phyloP scores from a whole-genome alignment of 2,113 vertebrate genomes.

The Hippoglossus stenolepis region DNA sequence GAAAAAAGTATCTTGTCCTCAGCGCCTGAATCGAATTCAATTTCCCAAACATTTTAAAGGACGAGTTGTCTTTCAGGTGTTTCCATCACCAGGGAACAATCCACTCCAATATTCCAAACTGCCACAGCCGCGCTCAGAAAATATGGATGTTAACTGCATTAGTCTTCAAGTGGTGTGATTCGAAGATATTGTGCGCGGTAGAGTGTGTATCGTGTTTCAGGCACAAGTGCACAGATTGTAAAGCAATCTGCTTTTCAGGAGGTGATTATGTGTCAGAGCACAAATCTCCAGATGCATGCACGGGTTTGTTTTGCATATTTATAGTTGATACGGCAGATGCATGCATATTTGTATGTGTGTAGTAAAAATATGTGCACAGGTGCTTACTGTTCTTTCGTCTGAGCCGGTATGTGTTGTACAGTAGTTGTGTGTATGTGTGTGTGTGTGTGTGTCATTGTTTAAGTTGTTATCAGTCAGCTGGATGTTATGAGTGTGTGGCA shows the following conservation, averaged over 20 bases:
- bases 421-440: neutral
- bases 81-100: neutral
- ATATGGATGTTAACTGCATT: constrained; percentile 53
- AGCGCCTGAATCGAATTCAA: neutral
- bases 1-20: constrained; percentile 18
- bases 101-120: constrained; percentile 31
- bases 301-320: neutral
- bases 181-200: constrained; percentile 10
- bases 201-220: constrained; percentile 4
- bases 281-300: constrained; percentile 8
- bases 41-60: neutral
- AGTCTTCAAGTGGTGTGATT: constrained; percentile 40
- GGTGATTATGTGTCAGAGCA: constrained; percentile 12
- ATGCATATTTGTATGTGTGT: neutral
- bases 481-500: constrained; percentile 24
- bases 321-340: neutral
- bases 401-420: neutral
- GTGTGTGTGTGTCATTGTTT: neutral
- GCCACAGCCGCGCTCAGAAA: constrained; percentile 29
- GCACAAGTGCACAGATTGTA: constrained; percentile 20
- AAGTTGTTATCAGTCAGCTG: constrained; percentile 15
- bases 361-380: neutral
- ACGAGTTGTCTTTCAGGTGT: constrained; percentile 3
- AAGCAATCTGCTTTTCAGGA: constrained; percentile 35
- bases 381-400: neutral